These are phyloP conservation scores for Panthera tigris DNA, from an alignment of 2,113 vertebrate genomes.

Conservation along the genomic window DNA sequence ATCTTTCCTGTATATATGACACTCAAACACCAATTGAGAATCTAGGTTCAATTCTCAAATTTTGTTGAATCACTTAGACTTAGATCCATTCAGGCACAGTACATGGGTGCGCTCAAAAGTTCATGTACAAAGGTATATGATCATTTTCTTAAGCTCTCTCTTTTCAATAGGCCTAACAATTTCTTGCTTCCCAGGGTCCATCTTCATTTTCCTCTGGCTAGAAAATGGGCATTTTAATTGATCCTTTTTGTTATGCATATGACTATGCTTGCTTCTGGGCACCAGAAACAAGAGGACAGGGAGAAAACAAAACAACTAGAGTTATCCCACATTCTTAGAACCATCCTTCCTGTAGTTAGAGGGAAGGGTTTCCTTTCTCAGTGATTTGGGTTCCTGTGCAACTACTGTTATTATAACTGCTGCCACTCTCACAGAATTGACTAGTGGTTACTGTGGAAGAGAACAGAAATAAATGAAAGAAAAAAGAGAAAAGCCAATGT, in stretches of 20 bases:
- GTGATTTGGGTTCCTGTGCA: not conserved
- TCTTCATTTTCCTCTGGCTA: not conserved
- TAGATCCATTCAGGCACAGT: not conserved
- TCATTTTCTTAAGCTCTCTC: not conserved
- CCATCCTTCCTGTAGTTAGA: not conserved
- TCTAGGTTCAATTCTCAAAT: not conserved
- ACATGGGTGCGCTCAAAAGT: not conserved
- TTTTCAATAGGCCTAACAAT: not conserved
- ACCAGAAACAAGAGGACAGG: not conserved
- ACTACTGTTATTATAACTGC: not conserved
- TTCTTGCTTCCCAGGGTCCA: not conserved
- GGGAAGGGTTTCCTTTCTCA: not conserved
- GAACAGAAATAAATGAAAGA: not conserved
- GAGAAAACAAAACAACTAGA: not conserved
- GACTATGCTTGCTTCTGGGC: not conserved
- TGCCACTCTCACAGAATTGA: not conserved
- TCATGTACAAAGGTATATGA: not conserved
- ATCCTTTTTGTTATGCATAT: not conserved
- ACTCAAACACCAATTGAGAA: not conserved
- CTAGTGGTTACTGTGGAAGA: not conserved
- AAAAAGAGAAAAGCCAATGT: too few relatives aligned
- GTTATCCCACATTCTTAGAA: not conserved
- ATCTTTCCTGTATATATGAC: not conserved
- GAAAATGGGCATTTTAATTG: not conserved
- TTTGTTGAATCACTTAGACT: not conserved